A percentile compares a stretch with the other conserved stretches of the same genome.
These are phyloP conservation scores for Amphilophus citrinellus DNA, from an alignment of 2,113 vertebrate genomes.

Conservation along the genomic window DNA sequence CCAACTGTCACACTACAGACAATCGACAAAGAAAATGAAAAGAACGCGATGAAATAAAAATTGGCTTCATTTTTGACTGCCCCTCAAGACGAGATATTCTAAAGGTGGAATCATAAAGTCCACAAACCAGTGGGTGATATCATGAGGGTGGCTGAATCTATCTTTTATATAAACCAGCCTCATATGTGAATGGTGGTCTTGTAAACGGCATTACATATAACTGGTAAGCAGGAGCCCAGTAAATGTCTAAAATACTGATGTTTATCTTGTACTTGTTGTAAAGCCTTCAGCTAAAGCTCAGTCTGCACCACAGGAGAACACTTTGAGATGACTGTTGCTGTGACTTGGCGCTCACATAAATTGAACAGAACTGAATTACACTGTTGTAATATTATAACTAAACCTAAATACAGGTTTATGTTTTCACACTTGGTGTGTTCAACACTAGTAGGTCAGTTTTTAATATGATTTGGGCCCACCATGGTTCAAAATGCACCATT, in stretches of 20 bases:
- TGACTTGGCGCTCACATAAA: background rate
- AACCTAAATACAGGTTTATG: background rate
- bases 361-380: background rate
- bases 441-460: background rate
- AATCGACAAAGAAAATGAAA: too few species aligned
- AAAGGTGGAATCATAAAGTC: background rate
- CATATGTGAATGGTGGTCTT: background rate
- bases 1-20: too few species aligned
- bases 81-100: too few species aligned
- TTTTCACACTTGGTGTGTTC: background rate
- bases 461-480: background rate
- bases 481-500: background rate
- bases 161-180: background rate
- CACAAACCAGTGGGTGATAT: background rate
- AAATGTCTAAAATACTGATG: background rate
- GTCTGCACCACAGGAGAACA: background rate
- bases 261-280: background rate
- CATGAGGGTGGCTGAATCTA: background rate
- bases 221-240: background rate
- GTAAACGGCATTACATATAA: background rate
- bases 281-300: background rate
- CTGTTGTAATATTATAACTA: background rate
- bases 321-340: background rate
- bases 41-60: too few species aligned
- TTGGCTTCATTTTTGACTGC: too few species aligned